phyloP scores from a whole-genome alignment of 2,113 vertebrate genomes.

The Phrynosoma blainvillii region DNA sequence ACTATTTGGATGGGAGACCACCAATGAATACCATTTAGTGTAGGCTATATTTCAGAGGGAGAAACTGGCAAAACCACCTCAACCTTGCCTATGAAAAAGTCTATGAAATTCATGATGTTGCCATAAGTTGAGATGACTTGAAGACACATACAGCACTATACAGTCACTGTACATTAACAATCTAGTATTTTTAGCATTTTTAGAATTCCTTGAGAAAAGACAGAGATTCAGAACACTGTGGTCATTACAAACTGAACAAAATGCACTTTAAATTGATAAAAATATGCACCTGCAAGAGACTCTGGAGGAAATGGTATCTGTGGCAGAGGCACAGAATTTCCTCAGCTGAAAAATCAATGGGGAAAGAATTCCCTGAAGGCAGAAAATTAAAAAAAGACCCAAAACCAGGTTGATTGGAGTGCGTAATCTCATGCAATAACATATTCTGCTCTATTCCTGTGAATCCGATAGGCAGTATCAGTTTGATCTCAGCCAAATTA shows the following conservation, averaged over 20 bases:
- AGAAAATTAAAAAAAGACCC: neutral
- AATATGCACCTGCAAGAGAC: neutral
- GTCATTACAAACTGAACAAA: neutral
- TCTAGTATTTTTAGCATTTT: neutral
- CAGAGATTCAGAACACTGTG: neutral
- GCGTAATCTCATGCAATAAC: conserved; percentile 6
- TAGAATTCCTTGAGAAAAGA: neutral
- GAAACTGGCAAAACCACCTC: too few species aligned
- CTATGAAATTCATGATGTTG: too few species aligned
- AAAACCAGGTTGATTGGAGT: neutral
- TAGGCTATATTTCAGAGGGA: too few species aligned
- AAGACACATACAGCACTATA: too few species aligned
- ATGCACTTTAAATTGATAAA: neutral
- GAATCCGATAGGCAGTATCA: conserved; percentile 11
- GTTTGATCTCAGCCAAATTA: conserved; percentile 4
- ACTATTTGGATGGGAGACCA: too few species aligned
- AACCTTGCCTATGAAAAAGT: too few species aligned
- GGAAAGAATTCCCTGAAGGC: neutral
- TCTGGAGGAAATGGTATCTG: neutral
- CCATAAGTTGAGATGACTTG: too few species aligned
- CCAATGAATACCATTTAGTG: too few species aligned
- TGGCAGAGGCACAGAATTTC: neutral
- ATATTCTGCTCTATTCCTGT: conserved; percentile 23
- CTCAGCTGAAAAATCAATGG: conserved; percentile 1
- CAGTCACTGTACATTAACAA: too few species aligned